Base-by-base conservation (phyloP, 2,888 invertebrate species). In the Andricus curvator region DNA sequence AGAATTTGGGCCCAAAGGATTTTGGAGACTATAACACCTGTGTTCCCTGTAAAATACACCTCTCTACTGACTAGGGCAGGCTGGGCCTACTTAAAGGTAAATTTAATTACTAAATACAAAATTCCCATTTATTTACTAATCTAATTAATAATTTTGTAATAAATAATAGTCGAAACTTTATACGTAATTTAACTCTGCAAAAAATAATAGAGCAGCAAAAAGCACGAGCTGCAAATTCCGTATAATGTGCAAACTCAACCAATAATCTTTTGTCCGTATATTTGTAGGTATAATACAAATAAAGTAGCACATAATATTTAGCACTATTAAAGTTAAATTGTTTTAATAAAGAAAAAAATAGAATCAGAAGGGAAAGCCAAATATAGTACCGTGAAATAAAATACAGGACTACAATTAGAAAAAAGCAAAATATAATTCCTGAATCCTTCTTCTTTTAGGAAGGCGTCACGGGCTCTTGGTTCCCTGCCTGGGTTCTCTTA, bases 401-500 rank as follows among this genome's bases (percentile, higher is more conserved):
- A 20, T 48, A 15, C 48, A 48, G 48, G 2, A 51, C 51, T 17
- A 51, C 6, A 51, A 51, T 51, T 20, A 17, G 6, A 20, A 51
- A 51, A 51, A 51, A 2, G 51, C 20, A 20, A 51, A 51, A 56
- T 56, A 3, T 56, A 56, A 56, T 4, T 56, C n/a, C 9, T n/a
- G n/a, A 68, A 78, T 79, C 76, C 56, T 78, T 77, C 67, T 64
- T 79, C 84, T 90, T 90, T 80, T 90, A 96, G 96, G 96, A 95
- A 91, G 95, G 95, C 17, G 95, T 96, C 56, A 95, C 95, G 70
- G 95, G 96, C 0, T 94, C 94, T 78, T 97, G 97, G 97, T 94
- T 95, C 56, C 96, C 96, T n/a, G 96, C 96, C 0, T 97, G 97
- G 97, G 88, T 97, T 78, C 94, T 97, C 89, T 93, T 97, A 51